Base-by-base conservation (phyloP, 1,140 invertebrate species). In the Dinoponera quadriceps region DNA sequence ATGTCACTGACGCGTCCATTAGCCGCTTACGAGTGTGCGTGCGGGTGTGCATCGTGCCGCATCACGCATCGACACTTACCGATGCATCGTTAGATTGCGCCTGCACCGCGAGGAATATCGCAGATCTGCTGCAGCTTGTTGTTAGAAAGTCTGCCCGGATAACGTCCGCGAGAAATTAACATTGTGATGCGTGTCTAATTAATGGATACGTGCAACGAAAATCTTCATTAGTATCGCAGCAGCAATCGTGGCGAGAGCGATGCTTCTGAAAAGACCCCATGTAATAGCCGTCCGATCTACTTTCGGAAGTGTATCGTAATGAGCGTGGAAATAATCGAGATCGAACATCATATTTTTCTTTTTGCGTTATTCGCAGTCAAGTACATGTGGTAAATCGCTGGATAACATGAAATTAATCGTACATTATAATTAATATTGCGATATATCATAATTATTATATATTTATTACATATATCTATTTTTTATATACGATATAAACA, bases 1-100 rank as follows among this genome's bases (percentile, higher is more conserved):
- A 89, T 72, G 80, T 87, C 88, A 74, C 73, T 63, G 55, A 57
- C 60, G 69, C 80, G 80, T 86, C 84, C 51, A 89, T 88, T 88
- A 82, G 69, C 22, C 60, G 51, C 69, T 54, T 29, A 59, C 84
- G 60, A 68, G 57, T 63, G 72, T 68, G 65, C 29, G 54, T 81
- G 66, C 66, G 44, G 57, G 72, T 68, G 65, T 57, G 69, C 74
- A 55, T 13, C 65, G 48, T 20, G 9, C 27, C 16, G 20, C 73
- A 86, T 87, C 73, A 78, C 81, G 85, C 72, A 82, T 84, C 74
- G 25, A 44, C 25, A 29, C 29, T 82, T 22, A 38, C 44, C 49
- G 9, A 63, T 22, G 62, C 48, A 59, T 75, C 63, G 22, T 66
- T 66, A 22, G 27, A 55, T 65, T 29, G 60, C 11, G 73, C 33